Conservation (phyloP, 2,797 vertebrate genomes). For the Salarias fasciatus region DNA sequence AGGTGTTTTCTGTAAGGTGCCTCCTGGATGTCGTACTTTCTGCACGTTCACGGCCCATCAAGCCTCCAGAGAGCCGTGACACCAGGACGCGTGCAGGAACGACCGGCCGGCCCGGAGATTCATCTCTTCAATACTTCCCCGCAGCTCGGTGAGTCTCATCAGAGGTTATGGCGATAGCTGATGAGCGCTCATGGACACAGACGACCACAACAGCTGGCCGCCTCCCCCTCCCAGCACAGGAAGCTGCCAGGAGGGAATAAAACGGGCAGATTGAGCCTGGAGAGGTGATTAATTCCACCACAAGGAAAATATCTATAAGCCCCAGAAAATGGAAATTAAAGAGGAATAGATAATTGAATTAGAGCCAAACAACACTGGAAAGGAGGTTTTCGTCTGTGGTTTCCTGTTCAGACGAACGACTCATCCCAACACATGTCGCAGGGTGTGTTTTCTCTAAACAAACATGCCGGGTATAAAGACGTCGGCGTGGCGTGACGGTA, state of each 20-base stretch:
- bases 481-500: constrained; percentile 2
- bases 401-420: constrained; percentile 1
- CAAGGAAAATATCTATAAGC: constrained; percentile 31
- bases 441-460: not conserved
- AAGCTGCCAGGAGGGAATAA: constrained; percentile 27
- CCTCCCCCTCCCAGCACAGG: constrained; percentile 35
- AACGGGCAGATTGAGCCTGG: constrained; percentile 32
- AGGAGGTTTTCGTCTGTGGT: not conserved
- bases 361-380: not conserved
- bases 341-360: constrained; percentile 3
- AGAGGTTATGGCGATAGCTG: constrained; percentile 54
- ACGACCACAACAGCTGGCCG: constrained; percentile 60
- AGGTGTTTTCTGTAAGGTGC: too few species aligned
- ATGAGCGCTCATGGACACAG: constrained; percentile 49
- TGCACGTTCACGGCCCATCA: too few species aligned
- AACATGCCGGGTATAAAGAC: not conserved
- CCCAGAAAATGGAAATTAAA: constrained; percentile 23
- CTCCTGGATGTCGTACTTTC: too few species aligned
- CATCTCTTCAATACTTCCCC: constrained; percentile 10
- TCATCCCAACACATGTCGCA: constrained; percentile 19
- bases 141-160: constrained; percentile 24
- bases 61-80: too few species aligned
- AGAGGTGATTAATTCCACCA: constrained; percentile 47
- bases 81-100: too few species aligned
- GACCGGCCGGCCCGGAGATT: constrained; percentile 12